phyloP scores from a whole-genome alignment of 1,140 invertebrate genomes.

The Temnothorax longispinosus region DNA sequence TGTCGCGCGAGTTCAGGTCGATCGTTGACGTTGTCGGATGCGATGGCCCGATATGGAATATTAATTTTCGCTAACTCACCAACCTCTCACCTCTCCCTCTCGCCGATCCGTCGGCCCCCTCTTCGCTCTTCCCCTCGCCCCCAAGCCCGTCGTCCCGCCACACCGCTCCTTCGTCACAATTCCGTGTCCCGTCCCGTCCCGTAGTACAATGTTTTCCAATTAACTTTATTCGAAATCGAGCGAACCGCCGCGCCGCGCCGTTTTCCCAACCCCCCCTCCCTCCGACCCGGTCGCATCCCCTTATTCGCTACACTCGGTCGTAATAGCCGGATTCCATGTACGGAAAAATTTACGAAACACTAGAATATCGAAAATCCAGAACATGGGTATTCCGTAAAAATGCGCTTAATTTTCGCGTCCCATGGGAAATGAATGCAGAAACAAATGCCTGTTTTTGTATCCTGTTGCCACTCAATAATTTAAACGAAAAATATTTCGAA shows the following conservation, averaged over 20 bases:
- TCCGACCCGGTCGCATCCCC: constrained; percentile 35
- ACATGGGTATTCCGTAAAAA: constrained; percentile 46
- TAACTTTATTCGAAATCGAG: constrained; percentile 84
- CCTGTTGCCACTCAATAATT: not conserved
- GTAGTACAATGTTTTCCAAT: constrained; percentile 83
- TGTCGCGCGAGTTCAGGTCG: constrained; percentile 63
- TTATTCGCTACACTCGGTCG: constrained; percentile 59
- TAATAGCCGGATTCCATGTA: constrained; percentile 59
- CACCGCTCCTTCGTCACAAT: constrained; percentile 61
- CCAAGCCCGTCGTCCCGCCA: constrained; percentile 12
- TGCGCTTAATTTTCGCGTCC: constrained; percentile 51
- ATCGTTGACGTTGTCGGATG: constrained; percentile 69
- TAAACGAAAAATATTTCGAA: constrained; percentile 2
- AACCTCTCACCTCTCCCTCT: constrained; percentile 46
- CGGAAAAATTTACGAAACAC: constrained; percentile 58
- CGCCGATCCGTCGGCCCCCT: not conserved
- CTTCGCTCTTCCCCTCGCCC: not conserved
- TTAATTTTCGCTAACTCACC: constrained; percentile 78
- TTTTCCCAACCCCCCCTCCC: constrained; percentile 37
- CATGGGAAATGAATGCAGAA: constrained; percentile 6
- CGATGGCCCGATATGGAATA: constrained; percentile 78
- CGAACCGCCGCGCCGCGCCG: constrained; percentile 62
- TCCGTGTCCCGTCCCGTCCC: constrained; percentile 61
- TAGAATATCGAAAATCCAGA: constrained; percentile 54
- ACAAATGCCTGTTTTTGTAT: constrained; percentile 12